A percentile compares a stretch with the other conserved stretches of the same genome.
These are phyloP conservation scores for Champsocephalus esox DNA, from an alignment of 2,797 vertebrate species.

Conservation along the genomic window DNA sequence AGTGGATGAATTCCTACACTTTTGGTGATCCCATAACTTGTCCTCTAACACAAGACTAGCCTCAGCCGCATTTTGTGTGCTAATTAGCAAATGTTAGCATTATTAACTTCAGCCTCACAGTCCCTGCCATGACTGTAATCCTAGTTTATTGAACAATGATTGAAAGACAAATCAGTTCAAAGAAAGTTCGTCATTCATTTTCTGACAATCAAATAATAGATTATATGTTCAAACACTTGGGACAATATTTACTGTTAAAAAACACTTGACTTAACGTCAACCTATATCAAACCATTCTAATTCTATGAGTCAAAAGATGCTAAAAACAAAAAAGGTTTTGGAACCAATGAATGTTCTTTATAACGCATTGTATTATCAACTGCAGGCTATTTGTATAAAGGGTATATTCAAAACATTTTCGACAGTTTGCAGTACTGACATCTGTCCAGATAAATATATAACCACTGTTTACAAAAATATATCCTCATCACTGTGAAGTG, in stretches of 20 bases:
- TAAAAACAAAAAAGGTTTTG: neutral
- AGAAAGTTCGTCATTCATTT: neutral
- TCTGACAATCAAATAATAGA: neutral
- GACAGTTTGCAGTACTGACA: neutral
- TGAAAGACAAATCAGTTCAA: neutral
- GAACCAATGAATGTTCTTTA: neutral
- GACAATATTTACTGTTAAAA: too few relatives aligned
- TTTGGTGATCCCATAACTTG: neutral
- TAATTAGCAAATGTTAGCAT: neutral
- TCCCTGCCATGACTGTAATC: neutral
- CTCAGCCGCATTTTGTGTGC: neutral
- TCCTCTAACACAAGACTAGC: neutral
- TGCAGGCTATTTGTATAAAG: neutral
- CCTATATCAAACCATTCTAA: neutral
- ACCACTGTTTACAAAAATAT: slow-evolving; percentile 31
- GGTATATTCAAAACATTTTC: neutral
- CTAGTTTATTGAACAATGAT: neutral
- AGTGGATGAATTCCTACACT: slow-evolving; percentile 3
- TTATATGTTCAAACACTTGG: neutral
- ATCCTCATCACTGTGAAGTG: slow-evolving; percentile 65
- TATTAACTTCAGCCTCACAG: neutral
- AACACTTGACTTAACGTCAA: neutral
- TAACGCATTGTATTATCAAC: neutral
- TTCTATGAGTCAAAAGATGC: neutral
- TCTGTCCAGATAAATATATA: neutral